These are phyloP conservation scores for Ctenopoma multispine DNA, from an alignment of 2,797 vertebrate species.

Conservation along the genomic window DNA sequence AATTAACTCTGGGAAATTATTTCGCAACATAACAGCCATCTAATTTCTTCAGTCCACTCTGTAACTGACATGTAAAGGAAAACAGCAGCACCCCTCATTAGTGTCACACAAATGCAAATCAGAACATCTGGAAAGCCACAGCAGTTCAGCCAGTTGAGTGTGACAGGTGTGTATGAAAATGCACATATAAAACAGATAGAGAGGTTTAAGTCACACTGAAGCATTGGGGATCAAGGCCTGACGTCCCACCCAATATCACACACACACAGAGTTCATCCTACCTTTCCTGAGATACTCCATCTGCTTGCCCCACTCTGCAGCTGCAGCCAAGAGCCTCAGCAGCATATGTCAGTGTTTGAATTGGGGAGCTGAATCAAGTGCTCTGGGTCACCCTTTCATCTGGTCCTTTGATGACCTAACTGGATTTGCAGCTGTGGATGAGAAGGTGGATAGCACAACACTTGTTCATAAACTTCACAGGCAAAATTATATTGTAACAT, in stretches of 20 bases:
- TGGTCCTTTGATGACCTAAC: constrained; percentile 68
- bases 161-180: constrained; percentile 73
- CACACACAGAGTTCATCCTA: not conserved
- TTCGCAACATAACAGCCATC: constrained; percentile 1
- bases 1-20: too few relatives aligned
- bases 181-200: constrained; percentile 75
- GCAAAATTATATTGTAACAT: not conserved
- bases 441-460: constrained; percentile 18
- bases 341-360: constrained; percentile 73
- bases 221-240: constrained; percentile 27
- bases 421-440: constrained; percentile 47
- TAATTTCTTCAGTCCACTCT: not conserved
- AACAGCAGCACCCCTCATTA: constrained; percentile 48
- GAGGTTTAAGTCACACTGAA: constrained; percentile 29
- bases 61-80: not conserved
- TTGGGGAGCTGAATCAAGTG: constrained; percentile 38
- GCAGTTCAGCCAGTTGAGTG: constrained; percentile 24
- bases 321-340: constrained; percentile 57
- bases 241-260: constrained; percentile 8
- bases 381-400: constrained; percentile 73
- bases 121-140: constrained; percentile 72
- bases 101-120: constrained; percentile 44
- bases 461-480: constrained; percentile 16
- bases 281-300: constrained; percentile 79
- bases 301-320: constrained; percentile 79